phyloP scores from a whole-genome alignment of 2,113 vertebrate species.

The Odocoileus virginianus region DNA sequence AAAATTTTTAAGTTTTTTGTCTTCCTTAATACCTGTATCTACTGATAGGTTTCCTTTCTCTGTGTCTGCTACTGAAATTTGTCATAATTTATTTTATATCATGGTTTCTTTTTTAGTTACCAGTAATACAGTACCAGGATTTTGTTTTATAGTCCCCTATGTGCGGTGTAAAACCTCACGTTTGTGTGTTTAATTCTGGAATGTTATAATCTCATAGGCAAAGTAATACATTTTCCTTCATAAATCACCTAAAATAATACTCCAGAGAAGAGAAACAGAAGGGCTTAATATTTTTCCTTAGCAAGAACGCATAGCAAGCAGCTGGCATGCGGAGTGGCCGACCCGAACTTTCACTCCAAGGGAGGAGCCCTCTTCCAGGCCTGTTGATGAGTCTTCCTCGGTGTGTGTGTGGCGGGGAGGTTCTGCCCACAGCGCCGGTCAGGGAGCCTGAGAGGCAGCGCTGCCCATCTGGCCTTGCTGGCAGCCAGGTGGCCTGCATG shows the following conservation, averaged over 20 bases:
- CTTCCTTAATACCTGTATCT: not conserved
- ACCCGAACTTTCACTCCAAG: rapidly evolving
- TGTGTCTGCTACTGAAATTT: not conserved
- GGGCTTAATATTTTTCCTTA: not conserved
- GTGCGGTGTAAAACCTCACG: not conserved
- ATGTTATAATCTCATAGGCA: not conserved
- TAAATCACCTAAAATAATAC: not conserved
- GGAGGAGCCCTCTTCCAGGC: no score
- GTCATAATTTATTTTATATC: not conserved
- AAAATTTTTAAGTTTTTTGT: not conserved
- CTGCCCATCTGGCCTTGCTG: no score
- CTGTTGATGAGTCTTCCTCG: not conserved
- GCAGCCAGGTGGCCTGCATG: no score
- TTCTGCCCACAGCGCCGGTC: not conserved
- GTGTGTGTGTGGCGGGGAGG: not conserved
- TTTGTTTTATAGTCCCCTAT: not conserved
- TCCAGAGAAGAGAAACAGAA: not conserved
- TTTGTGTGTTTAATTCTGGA: not conserved
- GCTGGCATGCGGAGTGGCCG: no score
- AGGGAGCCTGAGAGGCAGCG: not conserved
- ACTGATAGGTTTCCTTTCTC: not conserved
- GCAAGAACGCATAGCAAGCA: no score
- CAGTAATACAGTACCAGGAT: not conserved
- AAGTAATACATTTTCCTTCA: not conserved
- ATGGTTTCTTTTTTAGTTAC: not conserved